Conservation (phyloP, 1,140 invertebrate species). For the Procambarus clarkii region DNA sequence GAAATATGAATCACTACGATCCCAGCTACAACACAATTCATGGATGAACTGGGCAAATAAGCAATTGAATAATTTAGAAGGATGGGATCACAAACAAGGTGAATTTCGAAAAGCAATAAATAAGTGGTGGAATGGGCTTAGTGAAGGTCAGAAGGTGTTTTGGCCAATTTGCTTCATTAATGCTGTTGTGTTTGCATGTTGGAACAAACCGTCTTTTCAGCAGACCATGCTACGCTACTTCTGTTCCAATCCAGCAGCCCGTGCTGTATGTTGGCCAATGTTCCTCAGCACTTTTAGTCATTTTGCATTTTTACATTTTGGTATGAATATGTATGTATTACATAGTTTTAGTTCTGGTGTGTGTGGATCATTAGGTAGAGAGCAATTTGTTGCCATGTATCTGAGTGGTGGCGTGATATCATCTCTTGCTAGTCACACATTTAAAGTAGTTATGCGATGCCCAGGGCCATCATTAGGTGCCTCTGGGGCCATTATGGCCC, state of each 20-base stretch:
- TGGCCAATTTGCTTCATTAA: slow-evolving; percentile 88
- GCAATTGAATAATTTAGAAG: slow-evolving; percentile 67
- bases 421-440: slow-evolving; percentile 88
- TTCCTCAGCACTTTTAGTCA: slow-evolving; percentile 95
- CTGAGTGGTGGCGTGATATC: slow-evolving; percentile 91
- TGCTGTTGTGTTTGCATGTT: slow-evolving; percentile 87
- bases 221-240: slow-evolving; percentile 90
- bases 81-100: slow-evolving; percentile 74
- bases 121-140: slow-evolving; percentile 85
- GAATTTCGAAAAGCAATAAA: slow-evolving; percentile 80
- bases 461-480: slow-evolving; percentile 90
- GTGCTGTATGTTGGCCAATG: slow-evolving; percentile 89
- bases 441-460: slow-evolving; percentile 83
- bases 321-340: slow-evolving; percentile 96
- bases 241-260: slow-evolving; percentile 87
- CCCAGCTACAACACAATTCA: slow-evolving; percentile 77
- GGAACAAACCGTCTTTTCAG: slow-evolving; percentile 86
- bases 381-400: slow-evolving; percentile 95
- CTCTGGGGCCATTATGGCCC: slow-evolving; percentile 94
- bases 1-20: slow-evolving; percentile 90
- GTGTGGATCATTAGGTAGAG: slow-evolving; percentile 85
- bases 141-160: slow-evolving; percentile 87
- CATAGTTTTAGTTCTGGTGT: slow-evolving; percentile 84
- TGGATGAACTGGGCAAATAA: slow-evolving; percentile 54
- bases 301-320: slow-evolving; percentile 89